phyloP scores from a whole-genome alignment of 2,888 invertebrate species.

The Crioceris asparagi region DNA sequence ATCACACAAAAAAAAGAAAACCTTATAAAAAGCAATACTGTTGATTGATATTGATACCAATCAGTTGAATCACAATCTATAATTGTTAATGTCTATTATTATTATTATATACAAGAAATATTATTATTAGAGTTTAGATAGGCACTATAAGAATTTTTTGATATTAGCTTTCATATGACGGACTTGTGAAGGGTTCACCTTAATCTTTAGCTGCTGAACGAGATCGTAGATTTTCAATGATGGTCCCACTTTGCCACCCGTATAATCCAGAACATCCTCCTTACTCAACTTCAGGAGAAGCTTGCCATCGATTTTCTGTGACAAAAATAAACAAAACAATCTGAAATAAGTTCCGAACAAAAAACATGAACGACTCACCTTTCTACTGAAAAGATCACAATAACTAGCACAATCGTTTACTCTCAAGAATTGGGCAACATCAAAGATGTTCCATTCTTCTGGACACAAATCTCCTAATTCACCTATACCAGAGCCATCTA shows the following conservation, averaged over 20 bases:
- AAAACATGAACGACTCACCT: slow-evolving; percentile 24
- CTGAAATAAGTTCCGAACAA: neutral
- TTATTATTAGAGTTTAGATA: too few species aligned
- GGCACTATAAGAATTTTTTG: slow-evolving; percentile 55
- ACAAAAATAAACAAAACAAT: slow-evolving; percentile 19
- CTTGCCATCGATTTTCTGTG: slow-evolving; percentile 69
- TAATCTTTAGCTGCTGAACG: slow-evolving; percentile 81
- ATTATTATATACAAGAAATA: too few species aligned
- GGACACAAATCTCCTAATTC: slow-evolving; percentile 48
- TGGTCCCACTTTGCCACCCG: slow-evolving; percentile 91
- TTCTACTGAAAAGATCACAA: slow-evolving; percentile 53
- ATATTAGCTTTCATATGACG: slow-evolving; percentile 50
- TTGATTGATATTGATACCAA: too few species aligned
- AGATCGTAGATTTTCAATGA: slow-evolving; percentile 88
- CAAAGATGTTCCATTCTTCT: slow-evolving; percentile 68
- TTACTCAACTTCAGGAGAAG: slow-evolving; percentile 71
- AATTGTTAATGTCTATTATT: slow-evolving; percentile 10
- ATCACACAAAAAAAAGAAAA: slow-evolving; percentile 13
- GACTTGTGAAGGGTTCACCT: slow-evolving; percentile 65
- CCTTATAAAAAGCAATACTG: too few species aligned
- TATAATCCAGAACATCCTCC: slow-evolving; percentile 80
- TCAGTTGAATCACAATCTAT: slow-evolving; percentile 9
- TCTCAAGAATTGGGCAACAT: slow-evolving; percentile 82
- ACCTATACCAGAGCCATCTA: slow-evolving; percentile 45
- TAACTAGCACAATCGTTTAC: slow-evolving; percentile 76